Evolutionary conservation across 2,797 vertebrate genomes (phyloP).

Genomic region (Pseudochaenichthys georgianus): DNA sequence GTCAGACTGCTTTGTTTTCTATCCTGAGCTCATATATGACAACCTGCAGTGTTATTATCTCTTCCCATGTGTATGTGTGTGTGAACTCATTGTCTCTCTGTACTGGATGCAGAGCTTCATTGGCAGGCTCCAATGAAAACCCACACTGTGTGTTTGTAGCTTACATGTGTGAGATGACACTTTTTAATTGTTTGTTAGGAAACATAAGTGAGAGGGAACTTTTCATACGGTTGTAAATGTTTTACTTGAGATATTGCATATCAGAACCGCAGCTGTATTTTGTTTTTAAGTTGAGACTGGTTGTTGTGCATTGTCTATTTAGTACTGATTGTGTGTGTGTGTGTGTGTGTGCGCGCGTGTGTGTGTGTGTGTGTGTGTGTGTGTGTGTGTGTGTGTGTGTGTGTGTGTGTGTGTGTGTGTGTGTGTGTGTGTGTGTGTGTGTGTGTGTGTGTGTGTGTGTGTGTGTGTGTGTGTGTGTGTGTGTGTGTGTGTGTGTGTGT

Average conservation of each 20-base stretch:
- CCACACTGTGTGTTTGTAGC: slow-evolving; percentile 55
- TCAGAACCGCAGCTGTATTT: slow-evolving; percentile 72
- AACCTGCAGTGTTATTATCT: slow-evolving; percentile 51
- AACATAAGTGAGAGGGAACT: slow-evolving; percentile 23
- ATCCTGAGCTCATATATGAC: slow-evolving; percentile 38
- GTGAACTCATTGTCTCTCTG: slow-evolving; percentile 75
- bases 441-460: too few relatives aligned
- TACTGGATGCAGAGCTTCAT: slow-evolving; percentile 85
- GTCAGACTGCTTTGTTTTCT: slow-evolving; percentile 43
- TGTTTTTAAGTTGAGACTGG: slow-evolving; percentile 30
- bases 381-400: too few relatives aligned
- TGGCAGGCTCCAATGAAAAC: slow-evolving; percentile 88
- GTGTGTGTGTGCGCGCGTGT: too few relatives aligned
- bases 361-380: too few relatives aligned
- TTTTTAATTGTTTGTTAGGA: slow-evolving; percentile 69
- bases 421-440: too few relatives aligned
- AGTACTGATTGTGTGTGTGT: background rate
- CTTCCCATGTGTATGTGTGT: slow-evolving; percentile 58
- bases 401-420: too few relatives aligned
- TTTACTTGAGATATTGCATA: slow-evolving; percentile 84
- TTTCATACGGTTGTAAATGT: slow-evolving; percentile 72
- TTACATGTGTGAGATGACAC: slow-evolving; percentile 56
- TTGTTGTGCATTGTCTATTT: slow-evolving; percentile 3
- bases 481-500: background rate
- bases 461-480: too few relatives aligned